A percentile compares a stretch with the other conserved stretches of the same genome.
Evolutionary conservation across 2,797 vertebrate species (phyloP).

Genomic region (Acanthornis magna): DNA sequence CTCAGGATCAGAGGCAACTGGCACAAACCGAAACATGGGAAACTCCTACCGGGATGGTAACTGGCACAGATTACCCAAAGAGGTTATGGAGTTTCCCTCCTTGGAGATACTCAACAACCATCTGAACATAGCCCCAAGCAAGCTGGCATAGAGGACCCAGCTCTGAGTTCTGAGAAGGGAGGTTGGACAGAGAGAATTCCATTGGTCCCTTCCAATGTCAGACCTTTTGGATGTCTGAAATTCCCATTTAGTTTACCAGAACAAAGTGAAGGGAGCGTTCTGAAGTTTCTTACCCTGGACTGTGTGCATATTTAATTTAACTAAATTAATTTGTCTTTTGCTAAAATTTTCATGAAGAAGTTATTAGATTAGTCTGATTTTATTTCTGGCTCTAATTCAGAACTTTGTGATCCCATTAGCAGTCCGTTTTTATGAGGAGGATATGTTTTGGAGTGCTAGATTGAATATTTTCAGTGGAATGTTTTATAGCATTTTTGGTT

Average conservation of each 20-base stretch:
- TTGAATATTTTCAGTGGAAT: conserved; percentile 26
- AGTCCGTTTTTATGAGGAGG: conserved; percentile 25
- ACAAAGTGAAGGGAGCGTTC: neutral
- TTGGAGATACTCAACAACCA: neutral
- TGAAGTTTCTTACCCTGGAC: conserved; percentile 22
- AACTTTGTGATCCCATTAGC: conserved; percentile 46
- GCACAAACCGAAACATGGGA: neutral
- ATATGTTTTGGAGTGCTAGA: conserved; percentile 10
- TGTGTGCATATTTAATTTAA: conserved; percentile 40
- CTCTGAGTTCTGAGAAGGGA: neutral
- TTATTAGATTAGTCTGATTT: conserved; percentile 66
- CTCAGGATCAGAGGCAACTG: neutral
- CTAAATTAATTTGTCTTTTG: conserved; percentile 58
- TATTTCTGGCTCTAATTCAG: conserved; percentile 58
- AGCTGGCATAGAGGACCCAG: neutral
- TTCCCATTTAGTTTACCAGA: conserved; percentile 46
- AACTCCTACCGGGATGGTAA: neutral
- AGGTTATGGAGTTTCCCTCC: neutral
- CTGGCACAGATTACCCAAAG: neutral
- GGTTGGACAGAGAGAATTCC: neutral
- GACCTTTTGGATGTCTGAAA: neutral
- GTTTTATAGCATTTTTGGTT: neutral
- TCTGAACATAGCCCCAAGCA: neutral
- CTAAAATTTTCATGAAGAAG: conserved; percentile 67
- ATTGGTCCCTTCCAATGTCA: neutral